These are phyloP conservation scores for Saxidomus purpurata DNA, from an alignment of 1,140 invertebrate species.

Conservation along the genomic window DNA sequence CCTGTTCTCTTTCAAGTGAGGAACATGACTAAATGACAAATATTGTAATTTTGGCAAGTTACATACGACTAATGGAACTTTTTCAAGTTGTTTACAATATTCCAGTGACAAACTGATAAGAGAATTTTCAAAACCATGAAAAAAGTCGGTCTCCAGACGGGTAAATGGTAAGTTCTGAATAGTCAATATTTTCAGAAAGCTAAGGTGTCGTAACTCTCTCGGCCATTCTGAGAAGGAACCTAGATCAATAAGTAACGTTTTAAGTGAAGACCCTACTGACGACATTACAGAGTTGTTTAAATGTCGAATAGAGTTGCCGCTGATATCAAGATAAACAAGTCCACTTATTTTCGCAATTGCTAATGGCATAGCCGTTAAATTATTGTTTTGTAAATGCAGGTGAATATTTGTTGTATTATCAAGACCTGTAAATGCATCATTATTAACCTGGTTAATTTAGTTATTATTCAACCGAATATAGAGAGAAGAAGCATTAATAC, in stretches of 20 bases:
- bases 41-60: neutral
- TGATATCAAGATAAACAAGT: neutral
- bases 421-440: neutral
- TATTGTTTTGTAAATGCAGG: neutral
- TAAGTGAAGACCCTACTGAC: neutral
- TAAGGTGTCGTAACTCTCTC: neutral
- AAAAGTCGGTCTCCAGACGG: neutral
- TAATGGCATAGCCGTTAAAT: neutral
- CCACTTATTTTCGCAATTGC: neutral
- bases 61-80: neutral
- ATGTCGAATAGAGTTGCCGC: neutral
- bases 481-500: neutral
- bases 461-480: neutral
- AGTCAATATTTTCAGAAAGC: neutral
- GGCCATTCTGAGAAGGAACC: neutral
- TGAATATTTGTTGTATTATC: neutral
- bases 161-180: neutral
- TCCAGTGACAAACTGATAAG: neutral
- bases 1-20: neutral
- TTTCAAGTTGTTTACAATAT: neutral
- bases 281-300: neutral
- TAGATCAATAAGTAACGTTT: neutral
- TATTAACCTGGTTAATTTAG: neutral
- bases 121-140: conserved; percentile 7
- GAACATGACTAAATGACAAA: neutral